These are phyloP conservation scores for Monochamus saltuarius DNA, from an alignment of 1,140 invertebrate species.

Conservation along the genomic window DNA sequence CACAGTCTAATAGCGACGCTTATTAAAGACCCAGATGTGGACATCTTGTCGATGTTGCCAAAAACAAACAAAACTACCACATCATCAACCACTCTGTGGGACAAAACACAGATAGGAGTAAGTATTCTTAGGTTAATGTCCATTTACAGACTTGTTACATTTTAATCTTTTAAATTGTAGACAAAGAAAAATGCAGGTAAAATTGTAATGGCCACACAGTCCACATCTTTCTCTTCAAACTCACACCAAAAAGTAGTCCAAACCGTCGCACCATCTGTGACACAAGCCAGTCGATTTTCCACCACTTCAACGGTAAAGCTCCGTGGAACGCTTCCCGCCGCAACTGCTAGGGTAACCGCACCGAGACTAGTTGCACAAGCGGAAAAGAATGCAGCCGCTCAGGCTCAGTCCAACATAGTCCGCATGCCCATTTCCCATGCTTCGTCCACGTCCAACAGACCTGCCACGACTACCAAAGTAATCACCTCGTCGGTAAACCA, in stretches of 20 bases:
- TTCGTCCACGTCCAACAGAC: constrained; percentile 46
- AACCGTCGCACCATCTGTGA: constrained; percentile 16
- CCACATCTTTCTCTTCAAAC: constrained; percentile 37
- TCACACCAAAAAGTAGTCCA: constrained; percentile 31
- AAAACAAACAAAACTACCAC: constrained; percentile 61
- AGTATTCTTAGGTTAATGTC: constrained; percentile 23
- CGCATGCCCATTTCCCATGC: constrained; percentile 30
- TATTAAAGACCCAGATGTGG: constrained; percentile 91
- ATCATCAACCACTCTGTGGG: constrained; percentile 57
- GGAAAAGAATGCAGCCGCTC: constrained; percentile 44
- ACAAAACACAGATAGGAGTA: constrained; percentile 56
- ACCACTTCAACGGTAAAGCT: constrained; percentile 47
- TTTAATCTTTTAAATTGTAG: constrained; percentile 20
- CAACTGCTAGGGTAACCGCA: constrained; percentile 55
- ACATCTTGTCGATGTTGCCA: constrained; percentile 81
- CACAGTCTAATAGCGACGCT: constrained; percentile 81
- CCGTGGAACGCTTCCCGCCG: constrained; percentile 47
- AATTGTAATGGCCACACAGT: constrained; percentile 25
- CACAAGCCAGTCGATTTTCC: constrained; percentile 28
- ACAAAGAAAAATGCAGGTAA: constrained; percentile 49
- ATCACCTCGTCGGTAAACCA: constrained; percentile 56
- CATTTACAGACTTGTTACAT: constrained; percentile 2
- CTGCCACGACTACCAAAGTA: constrained; percentile 51
- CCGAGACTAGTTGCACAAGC: constrained; percentile 57
- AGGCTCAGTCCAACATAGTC: constrained; percentile 17